Percentiles rank a stretch among this genome's conserved stretches.
These are phyloP conservation scores for Trissolcus basalis DNA, from an alignment of 1,140 invertebrate genomes.

Conservation along the genomic window DNA sequence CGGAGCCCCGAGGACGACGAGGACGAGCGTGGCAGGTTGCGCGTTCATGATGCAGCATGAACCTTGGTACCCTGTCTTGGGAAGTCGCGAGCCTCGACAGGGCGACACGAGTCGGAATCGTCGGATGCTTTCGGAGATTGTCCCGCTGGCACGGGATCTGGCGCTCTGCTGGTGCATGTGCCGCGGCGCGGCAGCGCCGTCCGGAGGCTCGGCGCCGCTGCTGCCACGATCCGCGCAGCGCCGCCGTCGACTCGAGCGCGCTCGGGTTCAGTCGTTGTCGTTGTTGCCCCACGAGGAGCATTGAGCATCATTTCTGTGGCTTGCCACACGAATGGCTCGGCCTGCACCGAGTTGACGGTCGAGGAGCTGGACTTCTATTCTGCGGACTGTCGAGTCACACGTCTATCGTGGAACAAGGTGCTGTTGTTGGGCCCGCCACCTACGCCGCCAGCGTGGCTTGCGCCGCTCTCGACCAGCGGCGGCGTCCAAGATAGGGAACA, in stretches of 20 bases:
- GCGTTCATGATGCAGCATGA: conserved; percentile 75
- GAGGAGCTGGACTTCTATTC: conserved; percentile 50
- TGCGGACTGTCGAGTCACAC: conserved; percentile 13
- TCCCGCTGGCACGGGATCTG: conserved; percentile 48
- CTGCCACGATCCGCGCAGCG: conserved; percentile 36
- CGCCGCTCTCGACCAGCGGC: conserved; percentile 27
- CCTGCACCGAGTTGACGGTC: conserved; percentile 11
- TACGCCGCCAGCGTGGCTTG: conserved; percentile 21
- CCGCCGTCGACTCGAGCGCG: conserved; percentile 26
- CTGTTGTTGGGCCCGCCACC: conserved; percentile 26
- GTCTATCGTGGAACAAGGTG: conserved; percentile 24
- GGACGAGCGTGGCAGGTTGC: conserved; percentile 62
- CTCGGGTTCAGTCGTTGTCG: too few relatives aligned
- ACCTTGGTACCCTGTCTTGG: conserved; percentile 70
- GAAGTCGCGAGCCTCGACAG: conserved; percentile 72
- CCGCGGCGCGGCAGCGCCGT: conserved; percentile 32
- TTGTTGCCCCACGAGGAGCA: too few relatives aligned
- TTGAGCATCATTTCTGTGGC: too few relatives aligned
- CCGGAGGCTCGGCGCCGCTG: conserved; percentile 35
- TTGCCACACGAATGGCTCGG: conserved; percentile 27
- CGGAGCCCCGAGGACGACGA: conserved; percentile 38
- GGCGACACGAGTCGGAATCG: conserved; percentile 62
- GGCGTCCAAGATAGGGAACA: conserved; percentile 31
- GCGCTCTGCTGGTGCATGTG: conserved; percentile 42
- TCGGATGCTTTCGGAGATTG: conserved; percentile 55